Percentiles rank a stretch among this genome's conserved stretches.
These are phyloP conservation scores for Dioctria rufipes DNA, from an alignment of 2,888 invertebrate genomes.

Conservation along the genomic window DNA sequence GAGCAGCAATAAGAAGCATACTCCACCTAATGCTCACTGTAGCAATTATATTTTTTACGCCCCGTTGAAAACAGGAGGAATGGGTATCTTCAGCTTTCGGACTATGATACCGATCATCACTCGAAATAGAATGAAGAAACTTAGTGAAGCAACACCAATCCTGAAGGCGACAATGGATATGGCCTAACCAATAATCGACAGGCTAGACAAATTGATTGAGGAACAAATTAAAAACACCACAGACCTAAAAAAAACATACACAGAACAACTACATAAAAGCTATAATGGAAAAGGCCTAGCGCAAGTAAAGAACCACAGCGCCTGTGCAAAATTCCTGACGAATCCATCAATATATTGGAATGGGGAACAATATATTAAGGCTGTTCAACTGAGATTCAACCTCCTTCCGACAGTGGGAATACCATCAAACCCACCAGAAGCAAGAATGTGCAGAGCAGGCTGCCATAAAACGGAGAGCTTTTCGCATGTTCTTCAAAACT, in stretches of 20 bases:
- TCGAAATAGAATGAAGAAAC: neutral
- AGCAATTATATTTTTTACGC: neutral
- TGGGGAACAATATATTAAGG: neutral
- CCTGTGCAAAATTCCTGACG: neutral
- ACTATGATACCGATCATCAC: neutral
- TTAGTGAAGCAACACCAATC: neutral
- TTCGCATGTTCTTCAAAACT: neutral
- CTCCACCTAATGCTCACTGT: neutral
- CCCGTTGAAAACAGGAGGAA: neutral
- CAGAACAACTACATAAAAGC: neutral
- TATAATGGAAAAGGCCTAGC: neutral
- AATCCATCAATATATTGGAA: conserved; percentile 1
- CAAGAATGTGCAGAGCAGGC: neutral
- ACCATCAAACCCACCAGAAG: neutral
- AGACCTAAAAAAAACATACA: neutral
- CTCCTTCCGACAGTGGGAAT: neutral
- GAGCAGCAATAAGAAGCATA: neutral
- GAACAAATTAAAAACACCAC: neutral
- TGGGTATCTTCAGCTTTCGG: neutral
- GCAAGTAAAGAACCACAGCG: neutral
- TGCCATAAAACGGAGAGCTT: neutral
- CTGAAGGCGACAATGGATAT: neutral
- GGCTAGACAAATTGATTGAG: neutral
- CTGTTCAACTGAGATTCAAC: conserved; percentile 3
- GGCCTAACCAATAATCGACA: neutral